Evolutionary conservation across 1,140 invertebrate species (phyloP), one percentile per base, ranked within the genome.

Genomic region (Lepidurus arcticus): DNA sequence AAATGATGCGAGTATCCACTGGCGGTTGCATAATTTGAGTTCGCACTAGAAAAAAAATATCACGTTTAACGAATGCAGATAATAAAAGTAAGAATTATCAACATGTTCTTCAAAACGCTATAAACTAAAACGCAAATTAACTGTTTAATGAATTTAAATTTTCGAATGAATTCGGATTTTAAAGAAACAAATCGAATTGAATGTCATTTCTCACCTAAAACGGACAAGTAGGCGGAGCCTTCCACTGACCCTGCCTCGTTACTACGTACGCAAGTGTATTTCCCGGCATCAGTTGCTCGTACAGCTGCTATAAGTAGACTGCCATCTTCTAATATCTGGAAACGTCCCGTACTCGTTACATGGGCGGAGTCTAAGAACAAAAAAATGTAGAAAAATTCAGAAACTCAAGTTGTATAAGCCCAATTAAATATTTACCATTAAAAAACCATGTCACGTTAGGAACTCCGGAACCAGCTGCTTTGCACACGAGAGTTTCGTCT

Each of bases 1-100:
- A 87, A 73, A 97, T 89, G 26, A 96, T 94, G 81, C 90, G 90
- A 3, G 92, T 93, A 84, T 97, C 94, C 78, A 92, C 92, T 73
- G 96, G 96, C 74, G 95, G 95, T 81, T 94, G 91, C 76, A 94
- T 89, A 80, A 98, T 97, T 87, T 95, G 93, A 21, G 96, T 98
- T 82, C 93, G 90, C 81, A 95, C 94, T 94, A 86, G n/a, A n/a
- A 76, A 82, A 85, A 80, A 79, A 26, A 81, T 73, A 80, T 80
- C 65, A 11, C 73, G 65, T 81, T 44, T 53, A 16, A 47, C 1
- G 45, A 11, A 11, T 47, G 1, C 45, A 16, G 1, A 1, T 42
- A 81, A 75, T 79, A 80, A 82, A 81, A 78, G 81, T 81, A 80
- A 79, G 47, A 80, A 79, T 75, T 73, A 73, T 3, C 7, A 75